phyloP scores from a whole-genome alignment of 2,113 vertebrate genomes.

The Phalacrocorax pelagicus region DNA sequence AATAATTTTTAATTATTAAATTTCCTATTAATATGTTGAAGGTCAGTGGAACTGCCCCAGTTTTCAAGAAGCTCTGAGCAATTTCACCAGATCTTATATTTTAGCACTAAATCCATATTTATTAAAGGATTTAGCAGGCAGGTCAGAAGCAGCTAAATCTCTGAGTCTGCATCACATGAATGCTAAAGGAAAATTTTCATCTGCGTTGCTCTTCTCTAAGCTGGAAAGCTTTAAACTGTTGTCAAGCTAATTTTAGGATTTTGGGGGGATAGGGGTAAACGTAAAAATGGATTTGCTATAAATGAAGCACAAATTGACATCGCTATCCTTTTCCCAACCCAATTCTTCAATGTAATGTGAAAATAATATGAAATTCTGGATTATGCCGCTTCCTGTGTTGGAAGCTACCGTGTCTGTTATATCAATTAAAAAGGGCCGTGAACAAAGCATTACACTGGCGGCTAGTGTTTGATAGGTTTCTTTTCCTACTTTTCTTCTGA shows the following conservation, averaged over 20 bases:
- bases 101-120: constrained; percentile 57
- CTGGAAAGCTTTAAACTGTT: background rate
- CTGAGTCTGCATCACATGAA: constrained; percentile 27
- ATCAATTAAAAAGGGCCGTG: background rate
- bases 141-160: constrained; percentile 29
- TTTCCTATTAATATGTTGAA: constrained; percentile 35
- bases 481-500: constrained; percentile 8
- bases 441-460: background rate
- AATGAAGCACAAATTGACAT: constrained; percentile 36
- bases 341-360: constrained; percentile 26
- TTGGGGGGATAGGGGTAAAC: background rate
- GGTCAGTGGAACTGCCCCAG: constrained; percentile 27
- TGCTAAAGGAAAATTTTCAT: constrained; percentile 25
- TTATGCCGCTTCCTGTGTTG: background rate
- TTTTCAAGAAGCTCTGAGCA: constrained; percentile 43
- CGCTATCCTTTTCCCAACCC: constrained; percentile 17
- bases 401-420: background rate
- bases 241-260: constrained; percentile 29
- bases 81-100: constrained; percentile 46
- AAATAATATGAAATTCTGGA: background rate
- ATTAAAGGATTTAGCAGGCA: constrained; percentile 52
- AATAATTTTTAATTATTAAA: constrained; percentile 55
- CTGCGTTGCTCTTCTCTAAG: background rate
- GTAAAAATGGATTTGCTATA: constrained; percentile 32
- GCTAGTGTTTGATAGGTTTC: background rate